These are phyloP conservation scores for Hesperia comma DNA, from an alignment of 2,888 invertebrate genomes.

Conservation along the genomic window DNA sequence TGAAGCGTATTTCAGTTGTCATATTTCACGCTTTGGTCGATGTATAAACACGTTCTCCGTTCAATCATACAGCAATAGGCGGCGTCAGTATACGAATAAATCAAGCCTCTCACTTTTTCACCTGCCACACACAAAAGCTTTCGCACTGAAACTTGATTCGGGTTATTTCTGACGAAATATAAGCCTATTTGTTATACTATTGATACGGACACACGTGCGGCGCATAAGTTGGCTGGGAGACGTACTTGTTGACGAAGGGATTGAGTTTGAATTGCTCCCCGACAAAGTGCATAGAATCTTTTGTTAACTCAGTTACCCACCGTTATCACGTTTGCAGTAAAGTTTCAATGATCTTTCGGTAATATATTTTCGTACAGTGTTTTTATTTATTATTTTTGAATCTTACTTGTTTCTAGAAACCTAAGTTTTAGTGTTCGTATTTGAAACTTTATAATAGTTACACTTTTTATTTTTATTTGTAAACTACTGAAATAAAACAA, in stretches of 20 bases:
- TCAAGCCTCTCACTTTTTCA: constrained; percentile 83
- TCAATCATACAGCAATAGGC: constrained; percentile 81
- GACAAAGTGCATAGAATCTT: constrained; percentile 79
- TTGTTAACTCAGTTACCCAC: constrained; percentile 60
- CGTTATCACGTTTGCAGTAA: constrained; percentile 40
- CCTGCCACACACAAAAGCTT: constrained; percentile 84
- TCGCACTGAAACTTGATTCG: constrained; percentile 82
- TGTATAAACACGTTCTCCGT: constrained; percentile 81
- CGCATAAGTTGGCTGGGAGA: constrained; percentile 69
- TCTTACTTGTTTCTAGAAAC: too few species aligned
- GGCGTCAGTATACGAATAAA: constrained; percentile 79
- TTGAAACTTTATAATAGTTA: too few species aligned
- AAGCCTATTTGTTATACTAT: constrained; percentile 84
- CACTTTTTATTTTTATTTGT: too few species aligned
- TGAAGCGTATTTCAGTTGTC: constrained; percentile 69
- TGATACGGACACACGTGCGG: constrained; percentile 80
- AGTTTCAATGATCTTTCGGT: neutral
- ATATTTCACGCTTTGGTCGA: constrained; percentile 76
- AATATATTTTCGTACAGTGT: neutral
- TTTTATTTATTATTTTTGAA: neutral
- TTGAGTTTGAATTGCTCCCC: constrained; percentile 81
- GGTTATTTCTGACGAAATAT: constrained; percentile 84
- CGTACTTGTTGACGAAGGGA: constrained; percentile 78
- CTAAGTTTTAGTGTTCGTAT: too few species aligned
- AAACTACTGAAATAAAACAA: too few species aligned